Conservation (phyloP, 1,140 invertebrate genomes). For the Ruditapes philippinarum region DNA sequence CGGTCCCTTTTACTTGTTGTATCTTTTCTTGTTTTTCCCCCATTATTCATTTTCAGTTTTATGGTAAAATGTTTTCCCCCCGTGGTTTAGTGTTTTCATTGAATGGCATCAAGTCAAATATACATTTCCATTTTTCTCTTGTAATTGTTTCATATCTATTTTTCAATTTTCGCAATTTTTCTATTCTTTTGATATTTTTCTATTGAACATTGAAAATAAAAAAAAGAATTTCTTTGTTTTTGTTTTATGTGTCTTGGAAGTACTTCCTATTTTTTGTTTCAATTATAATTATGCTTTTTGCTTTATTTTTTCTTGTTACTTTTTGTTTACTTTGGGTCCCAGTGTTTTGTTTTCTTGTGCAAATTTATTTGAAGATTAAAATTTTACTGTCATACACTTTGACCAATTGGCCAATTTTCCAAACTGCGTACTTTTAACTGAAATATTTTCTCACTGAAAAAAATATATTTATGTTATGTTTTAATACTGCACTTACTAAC, state of each 20-base stretch:
- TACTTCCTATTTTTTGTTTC: too few species aligned
- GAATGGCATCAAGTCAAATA: neutral
- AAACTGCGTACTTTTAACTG: too few species aligned
- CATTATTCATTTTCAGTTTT: neutral
- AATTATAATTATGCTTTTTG: too few species aligned
- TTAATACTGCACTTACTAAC: constrained; percentile 30
- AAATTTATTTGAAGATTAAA: too few species aligned
- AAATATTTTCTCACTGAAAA: too few species aligned
- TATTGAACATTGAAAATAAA: neutral
- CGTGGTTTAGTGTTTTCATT: neutral
- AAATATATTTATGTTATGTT: neutral
- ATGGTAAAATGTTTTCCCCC: neutral
- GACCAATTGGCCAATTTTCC: too few species aligned
- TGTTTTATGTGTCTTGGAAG: neutral
- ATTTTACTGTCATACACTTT: neutral
- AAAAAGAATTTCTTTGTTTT: neutral
- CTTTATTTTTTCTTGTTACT: too few species aligned
- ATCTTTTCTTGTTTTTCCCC: neutral
- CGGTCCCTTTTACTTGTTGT: constrained; percentile 4
- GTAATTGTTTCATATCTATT: neutral
- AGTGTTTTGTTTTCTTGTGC: too few species aligned
- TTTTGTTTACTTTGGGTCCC: too few species aligned
- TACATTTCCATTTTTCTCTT: neutral
- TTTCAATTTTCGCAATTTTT: neutral
- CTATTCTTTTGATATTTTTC: neutral